Base-by-base conservation (phyloP, 2,888 invertebrate genomes). In the Epicampocera succincta region DNA sequence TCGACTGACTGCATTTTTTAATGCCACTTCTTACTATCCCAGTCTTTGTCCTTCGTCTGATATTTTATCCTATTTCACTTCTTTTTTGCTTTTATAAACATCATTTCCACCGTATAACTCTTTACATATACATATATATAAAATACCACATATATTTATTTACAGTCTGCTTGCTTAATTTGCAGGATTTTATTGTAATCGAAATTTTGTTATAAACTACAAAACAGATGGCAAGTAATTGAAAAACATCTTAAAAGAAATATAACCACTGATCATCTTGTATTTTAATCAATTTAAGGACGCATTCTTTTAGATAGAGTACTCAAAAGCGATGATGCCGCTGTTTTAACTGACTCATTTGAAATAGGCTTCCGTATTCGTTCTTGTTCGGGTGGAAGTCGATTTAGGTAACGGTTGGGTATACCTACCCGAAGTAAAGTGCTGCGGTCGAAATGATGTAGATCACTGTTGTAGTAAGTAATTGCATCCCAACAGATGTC, bases 401-500 rank as follows among this genome's bases (percentile, higher is more conserved):
- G 93, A 80, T 94, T 92, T 13, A 95, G 92, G 89, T 95, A 95
- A 87, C 94, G 93, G 84, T 92, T 89, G 0, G 96, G 96, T 87
- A 96, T 92, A 21, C 96, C 96, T 65, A 93, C 90, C 85, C 92
- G 90, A 46, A 94, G 90, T 61, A 96, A 91, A n/a, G 85, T 74
- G 66, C 81, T 83, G 46, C 87, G 87, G 66, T 86, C 85, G 29
- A 86, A 86, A 85, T 92, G 90, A 72, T 92, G 91, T 79, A 92
- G 91, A 77, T 93, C 92, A n/a, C 94, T 94, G 89, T 93, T 92
- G 87, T 94, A 95, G 88, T 93, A 92, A 81, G 95, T 91, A 69
- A 97, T 87, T 1, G 96, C 96, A 87, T 97, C 96, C 96, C 97
- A 98, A 90, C 95, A 95, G 66, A 98, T 95, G 90, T 97, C 97